Conservation (phyloP, 2,888 invertebrate genomes). For the Alsophila aescularia region DNA sequence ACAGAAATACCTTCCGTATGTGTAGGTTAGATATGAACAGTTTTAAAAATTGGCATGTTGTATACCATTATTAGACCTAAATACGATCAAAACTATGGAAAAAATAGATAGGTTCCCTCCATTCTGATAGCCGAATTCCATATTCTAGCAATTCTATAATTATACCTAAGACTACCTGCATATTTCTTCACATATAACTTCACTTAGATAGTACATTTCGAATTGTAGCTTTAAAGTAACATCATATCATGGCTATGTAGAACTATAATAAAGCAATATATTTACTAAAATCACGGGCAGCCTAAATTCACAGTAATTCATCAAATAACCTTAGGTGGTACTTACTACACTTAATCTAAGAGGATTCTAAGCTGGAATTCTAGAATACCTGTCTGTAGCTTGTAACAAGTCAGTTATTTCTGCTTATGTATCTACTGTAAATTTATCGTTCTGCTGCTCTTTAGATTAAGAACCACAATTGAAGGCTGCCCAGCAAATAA, state of each 20-base stretch:
- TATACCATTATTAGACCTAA: background rate
- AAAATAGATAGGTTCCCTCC: constrained; percentile 26
- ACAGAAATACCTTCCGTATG: background rate
- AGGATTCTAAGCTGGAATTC: too few relatives aligned
- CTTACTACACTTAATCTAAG: too few relatives aligned
- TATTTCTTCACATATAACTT: constrained; percentile 32
- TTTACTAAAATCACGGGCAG: constrained; percentile 1
- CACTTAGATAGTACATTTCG: constrained; percentile 68
- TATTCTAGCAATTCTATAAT: constrained; percentile 12
- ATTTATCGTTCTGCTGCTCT: too few relatives aligned
- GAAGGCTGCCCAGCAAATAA: too few relatives aligned
- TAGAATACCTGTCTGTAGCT: too few relatives aligned
- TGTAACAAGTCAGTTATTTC: too few relatives aligned
- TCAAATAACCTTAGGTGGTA: too few relatives aligned
- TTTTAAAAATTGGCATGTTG: background rate
- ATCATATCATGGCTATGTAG: constrained; percentile 55
- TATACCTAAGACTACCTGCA: constrained; percentile 3
- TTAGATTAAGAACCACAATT: too few relatives aligned
- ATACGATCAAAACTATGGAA: background rate
- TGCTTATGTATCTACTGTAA: too few relatives aligned
- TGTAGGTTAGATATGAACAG: too few relatives aligned
- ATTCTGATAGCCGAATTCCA: constrained; percentile 11
- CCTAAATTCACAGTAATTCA: background rate
- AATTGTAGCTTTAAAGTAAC: constrained; percentile 70
- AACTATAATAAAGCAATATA: constrained; percentile 1